Percentiles rank a stretch among this genome's conserved stretches.
Conservation (phyloP, 2,113 vertebrate species). For the Seriola aureovittata region DNA sequence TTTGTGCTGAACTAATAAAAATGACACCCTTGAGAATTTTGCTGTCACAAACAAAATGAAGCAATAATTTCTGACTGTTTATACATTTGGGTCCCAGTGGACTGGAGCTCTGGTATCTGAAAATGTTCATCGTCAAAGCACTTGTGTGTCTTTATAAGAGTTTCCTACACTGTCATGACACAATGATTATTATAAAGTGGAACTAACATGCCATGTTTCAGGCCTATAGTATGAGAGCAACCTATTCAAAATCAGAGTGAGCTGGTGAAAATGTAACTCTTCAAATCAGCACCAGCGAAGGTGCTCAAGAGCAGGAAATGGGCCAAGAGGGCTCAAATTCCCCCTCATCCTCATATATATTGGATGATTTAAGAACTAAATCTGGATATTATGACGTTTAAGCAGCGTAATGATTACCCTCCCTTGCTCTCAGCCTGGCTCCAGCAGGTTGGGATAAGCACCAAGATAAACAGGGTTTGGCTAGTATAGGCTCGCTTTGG, state of each 20-base stretch:
- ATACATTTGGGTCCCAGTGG: slow-evolving; percentile 52
- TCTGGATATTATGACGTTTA: slow-evolving; percentile 13
- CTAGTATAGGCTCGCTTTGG: slow-evolving; percentile 53
- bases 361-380: neutral
- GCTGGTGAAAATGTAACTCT: neutral
- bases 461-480: slow-evolving; percentile 73
- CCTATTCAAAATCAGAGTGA: neutral
- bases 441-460: slow-evolving; percentile 58
- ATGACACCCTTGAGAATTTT: slow-evolving; percentile 64
- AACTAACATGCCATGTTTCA: slow-evolving; percentile 3
- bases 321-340: neutral
- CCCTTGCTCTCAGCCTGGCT: slow-evolving; percentile 4
- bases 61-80: slow-evolving; percentile 66
- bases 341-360: neutral
- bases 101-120: slow-evolving; percentile 47
- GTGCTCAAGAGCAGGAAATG: neutral
- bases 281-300: neutral
- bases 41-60: slow-evolving; percentile 56
- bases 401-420: neutral
- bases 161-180: slow-evolving; percentile 33
- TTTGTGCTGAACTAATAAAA: slow-evolving; percentile 37
- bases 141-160: slow-evolving; percentile 26
- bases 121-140: slow-evolving; percentile 40
- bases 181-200: slow-evolving; percentile 16
- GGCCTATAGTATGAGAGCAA: neutral